These are phyloP conservation scores for Mactromeris polynyma DNA, from an alignment of 2,888 invertebrate genomes.

Conservation along the genomic window DNA sequence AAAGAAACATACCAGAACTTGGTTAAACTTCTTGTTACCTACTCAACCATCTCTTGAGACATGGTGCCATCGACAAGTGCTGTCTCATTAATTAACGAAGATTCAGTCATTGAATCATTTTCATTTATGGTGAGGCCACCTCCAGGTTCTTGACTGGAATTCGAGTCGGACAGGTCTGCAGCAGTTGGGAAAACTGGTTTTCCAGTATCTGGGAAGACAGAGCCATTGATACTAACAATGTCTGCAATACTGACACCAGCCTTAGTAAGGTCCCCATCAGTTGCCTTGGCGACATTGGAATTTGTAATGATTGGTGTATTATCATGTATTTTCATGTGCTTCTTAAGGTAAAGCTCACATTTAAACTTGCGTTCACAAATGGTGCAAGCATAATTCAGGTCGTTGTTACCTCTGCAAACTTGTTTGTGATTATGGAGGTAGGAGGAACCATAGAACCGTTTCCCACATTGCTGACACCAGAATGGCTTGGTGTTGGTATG, in stretches of 20 bases:
- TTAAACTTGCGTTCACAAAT: slow-evolving; percentile 66
- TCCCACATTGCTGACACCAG: slow-evolving; percentile 70
- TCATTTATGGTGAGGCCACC: not conserved
- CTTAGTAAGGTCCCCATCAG: slow-evolving; percentile 37
- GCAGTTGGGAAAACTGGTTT: slow-evolving; percentile 53
- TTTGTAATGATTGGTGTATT: slow-evolving; percentile 55
- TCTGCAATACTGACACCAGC: slow-evolving; percentile 36
- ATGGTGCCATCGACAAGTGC: not conserved
- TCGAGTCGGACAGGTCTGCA: slow-evolving; percentile 53
- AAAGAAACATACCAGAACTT: too few species aligned
- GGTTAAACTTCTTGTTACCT: not conserved
- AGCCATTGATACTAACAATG: not conserved
- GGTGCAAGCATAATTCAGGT: slow-evolving; percentile 55
- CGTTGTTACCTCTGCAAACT: slow-evolving; percentile 63
- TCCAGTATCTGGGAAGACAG: slow-evolving; percentile 16
- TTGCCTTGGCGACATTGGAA: slow-evolving; percentile 36
- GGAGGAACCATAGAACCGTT: slow-evolving; percentile 67
- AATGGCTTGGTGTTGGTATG: slow-evolving; percentile 70
- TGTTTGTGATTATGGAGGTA: slow-evolving; percentile 70
- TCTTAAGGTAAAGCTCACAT: slow-evolving; percentile 68
- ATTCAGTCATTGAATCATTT: not conserved
- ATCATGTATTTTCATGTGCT: slow-evolving; percentile 68
- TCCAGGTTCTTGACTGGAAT: slow-evolving; percentile 23
- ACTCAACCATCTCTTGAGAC: not conserved
- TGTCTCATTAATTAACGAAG: not conserved